phyloP scores from a whole-genome alignment of 2,113 vertebrate genomes.

The Petaurus breviceps region DNA sequence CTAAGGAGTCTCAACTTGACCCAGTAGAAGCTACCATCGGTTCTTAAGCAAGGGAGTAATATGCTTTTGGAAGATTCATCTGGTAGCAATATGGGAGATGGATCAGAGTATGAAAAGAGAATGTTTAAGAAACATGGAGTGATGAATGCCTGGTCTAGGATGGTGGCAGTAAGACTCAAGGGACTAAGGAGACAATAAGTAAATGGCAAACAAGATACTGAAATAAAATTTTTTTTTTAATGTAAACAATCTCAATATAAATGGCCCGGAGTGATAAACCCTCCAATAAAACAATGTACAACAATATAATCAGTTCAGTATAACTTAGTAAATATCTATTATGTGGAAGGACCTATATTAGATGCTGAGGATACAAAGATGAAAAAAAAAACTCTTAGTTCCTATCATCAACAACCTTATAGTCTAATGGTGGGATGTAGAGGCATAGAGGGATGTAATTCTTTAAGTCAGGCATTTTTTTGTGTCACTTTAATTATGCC shows the following conservation, averaged over 20 bases:
- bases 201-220: not conserved
- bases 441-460: not conserved
- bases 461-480: not conserved
- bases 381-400: not conserved
- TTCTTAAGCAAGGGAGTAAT: not conserved
- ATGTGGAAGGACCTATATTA: not conserved
- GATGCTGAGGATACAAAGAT: not conserved
- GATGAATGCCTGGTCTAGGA: not conserved
- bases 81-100: not conserved
- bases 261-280: not conserved
- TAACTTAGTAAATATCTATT: not conserved
- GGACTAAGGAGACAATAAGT: not conserved
- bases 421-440: not conserved
- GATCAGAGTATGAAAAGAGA: not conserved
- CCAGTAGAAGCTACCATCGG: not conserved
- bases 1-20: not conserved
- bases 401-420: not conserved
- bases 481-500: not conserved
- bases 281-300: not conserved
- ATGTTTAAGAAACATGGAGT: not conserved
- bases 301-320: not conserved
- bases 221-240: not conserved
- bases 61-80: not conserved
- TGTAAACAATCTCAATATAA: not conserved
- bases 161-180: not conserved